Conservation (phyloP, 1,140 invertebrate genomes). For the Sinella curviseta region DNA sequence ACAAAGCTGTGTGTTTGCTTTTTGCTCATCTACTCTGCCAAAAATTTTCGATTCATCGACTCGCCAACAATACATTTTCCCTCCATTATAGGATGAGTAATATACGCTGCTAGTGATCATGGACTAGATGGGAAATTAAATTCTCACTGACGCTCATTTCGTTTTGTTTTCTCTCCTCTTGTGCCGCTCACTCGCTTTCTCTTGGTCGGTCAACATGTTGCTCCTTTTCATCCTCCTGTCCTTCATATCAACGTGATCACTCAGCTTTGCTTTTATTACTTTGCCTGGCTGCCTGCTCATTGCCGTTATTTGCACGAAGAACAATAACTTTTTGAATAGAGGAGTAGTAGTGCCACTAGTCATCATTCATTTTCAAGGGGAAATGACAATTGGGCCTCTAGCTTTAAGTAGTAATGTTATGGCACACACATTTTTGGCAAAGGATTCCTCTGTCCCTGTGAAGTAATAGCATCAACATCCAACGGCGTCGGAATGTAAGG, state of each 20-base stretch:
- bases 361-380: not conserved
- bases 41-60: not conserved
- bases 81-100: no score
- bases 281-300: not conserved
- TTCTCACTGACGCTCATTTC: not conserved
- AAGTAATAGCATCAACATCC: no score
- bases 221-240: not conserved
- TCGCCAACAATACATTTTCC: not conserved
- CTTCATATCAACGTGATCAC: not conserved
- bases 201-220: not conserved
- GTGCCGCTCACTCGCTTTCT: no score
- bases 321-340: not conserved
- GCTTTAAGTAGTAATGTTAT: not conserved
- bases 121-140: not conserved
- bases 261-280: not conserved
- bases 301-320: not conserved
- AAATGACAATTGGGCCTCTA: not conserved
- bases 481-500: no score
- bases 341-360: not conserved
- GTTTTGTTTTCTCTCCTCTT: not conserved
- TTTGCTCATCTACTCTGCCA: not conserved
- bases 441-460: no score
- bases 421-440: not conserved
- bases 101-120: no score
- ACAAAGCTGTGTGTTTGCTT: not conserved